Percentiles rank a stretch among this genome's conserved stretches.
Evolutionary conservation across 2,888 invertebrate species (phyloP).

Genomic region (Yponomeuta evonymella): DNA sequence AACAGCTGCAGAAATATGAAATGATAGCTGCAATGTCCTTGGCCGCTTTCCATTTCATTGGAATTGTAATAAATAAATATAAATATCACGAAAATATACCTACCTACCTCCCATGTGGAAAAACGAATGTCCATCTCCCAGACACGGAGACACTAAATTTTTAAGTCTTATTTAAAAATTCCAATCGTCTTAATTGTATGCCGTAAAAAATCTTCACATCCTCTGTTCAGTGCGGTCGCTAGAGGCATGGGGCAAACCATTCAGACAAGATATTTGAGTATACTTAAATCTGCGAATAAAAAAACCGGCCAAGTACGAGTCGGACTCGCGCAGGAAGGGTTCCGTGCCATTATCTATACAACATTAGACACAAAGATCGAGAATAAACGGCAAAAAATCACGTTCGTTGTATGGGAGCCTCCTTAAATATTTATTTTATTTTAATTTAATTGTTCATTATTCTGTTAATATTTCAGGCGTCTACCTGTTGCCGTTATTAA

Average conservation of each 20-base stretch:
- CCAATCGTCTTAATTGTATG: slow-evolving; percentile 1
- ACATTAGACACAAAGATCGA: no score
- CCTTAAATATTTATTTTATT: no score
- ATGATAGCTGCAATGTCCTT: slow-evolving; percentile 40
- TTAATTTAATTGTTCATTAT: no score
- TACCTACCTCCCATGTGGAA: neutral
- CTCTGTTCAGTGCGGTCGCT: neutral
- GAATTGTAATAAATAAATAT: neutral
- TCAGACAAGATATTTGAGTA: neutral
- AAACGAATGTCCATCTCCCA: neutral
- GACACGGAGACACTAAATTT: neutral
- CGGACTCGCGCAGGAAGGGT: no score
- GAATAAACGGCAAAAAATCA: no score
- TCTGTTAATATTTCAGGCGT: no score
- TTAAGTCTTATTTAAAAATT: slow-evolving; percentile 6
- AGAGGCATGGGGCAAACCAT: slow-evolving; percentile 14
- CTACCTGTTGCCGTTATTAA: no score
- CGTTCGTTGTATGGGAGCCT: no score
- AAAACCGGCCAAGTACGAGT: no score
- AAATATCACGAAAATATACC: slow-evolving; percentile 1
- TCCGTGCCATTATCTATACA: no score
- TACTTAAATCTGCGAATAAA: neutral
- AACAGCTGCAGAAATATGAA: slow-evolving; percentile 9
- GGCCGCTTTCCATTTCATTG: slow-evolving; percentile 39
- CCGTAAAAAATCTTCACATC: neutral